A percentile compares a stretch with the other conserved stretches of the same genome.
These are phyloP conservation scores for Lithophane leautieri DNA, from an alignment of 2,888 invertebrate genomes.

Conservation along the genomic window DNA sequence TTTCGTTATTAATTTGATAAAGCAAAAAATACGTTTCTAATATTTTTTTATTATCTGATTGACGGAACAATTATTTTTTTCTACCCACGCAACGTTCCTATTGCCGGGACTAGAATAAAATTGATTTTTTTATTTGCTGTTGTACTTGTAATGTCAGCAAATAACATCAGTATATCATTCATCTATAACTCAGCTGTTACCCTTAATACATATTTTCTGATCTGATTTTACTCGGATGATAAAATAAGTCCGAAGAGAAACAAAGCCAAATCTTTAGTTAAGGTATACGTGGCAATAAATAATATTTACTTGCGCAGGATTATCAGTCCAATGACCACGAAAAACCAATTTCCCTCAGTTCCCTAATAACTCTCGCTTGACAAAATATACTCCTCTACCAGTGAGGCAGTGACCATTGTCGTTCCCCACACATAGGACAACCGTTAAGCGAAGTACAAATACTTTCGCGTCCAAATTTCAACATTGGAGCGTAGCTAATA, in stretches of 20 bases:
- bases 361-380: conserved; percentile 56
- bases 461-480: conserved; percentile 68
- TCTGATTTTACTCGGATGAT: background rate
- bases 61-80: no score
- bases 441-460: conserved; percentile 65
- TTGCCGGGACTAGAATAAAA: no score
- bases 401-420: conserved; percentile 37
- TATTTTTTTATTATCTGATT: no score
- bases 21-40: no score
- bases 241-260: background rate
- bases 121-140: background rate
- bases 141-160: background rate
- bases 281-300: conserved; percentile 25
- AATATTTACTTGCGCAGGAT: conserved; percentile 51
- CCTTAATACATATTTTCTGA: background rate
- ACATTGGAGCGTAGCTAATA: conserved; percentile 74
- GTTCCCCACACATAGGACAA: conserved; percentile 51
- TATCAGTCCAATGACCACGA: conserved; percentile 39
- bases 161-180: background rate
- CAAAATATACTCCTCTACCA: conserved; percentile 52
- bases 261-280: conserved; percentile 14
- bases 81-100: no score
- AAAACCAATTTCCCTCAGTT: conserved; percentile 49
- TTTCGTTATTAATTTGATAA: no score
- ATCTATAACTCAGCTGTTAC: background rate